These are phyloP conservation scores for Thomomys bottae DNA, from an alignment of 2,113 vertebrate species.

Conservation along the genomic window DNA sequence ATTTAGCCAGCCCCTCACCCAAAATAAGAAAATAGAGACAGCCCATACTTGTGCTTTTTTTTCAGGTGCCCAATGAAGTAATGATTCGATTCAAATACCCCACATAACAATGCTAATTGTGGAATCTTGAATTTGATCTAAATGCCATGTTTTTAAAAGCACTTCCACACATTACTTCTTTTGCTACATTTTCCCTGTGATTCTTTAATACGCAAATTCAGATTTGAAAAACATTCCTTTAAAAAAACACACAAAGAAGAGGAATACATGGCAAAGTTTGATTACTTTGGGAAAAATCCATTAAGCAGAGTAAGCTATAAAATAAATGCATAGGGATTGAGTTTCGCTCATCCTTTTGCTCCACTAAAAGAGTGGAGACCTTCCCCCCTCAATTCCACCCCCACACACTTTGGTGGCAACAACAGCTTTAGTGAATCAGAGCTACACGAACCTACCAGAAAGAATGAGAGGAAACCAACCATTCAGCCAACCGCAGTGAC, in stretches of 20 bases:
- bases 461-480: conserved; percentile 71
- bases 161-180: not conserved
- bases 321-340: conserved; percentile 49
- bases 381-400: too few species aligned
- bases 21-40: not conserved
- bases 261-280: not conserved
- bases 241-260: not conserved
- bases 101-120: not conserved
- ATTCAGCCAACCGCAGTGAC: conserved; percentile 48
- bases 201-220: not conserved
- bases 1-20: too few species aligned
- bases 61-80: not conserved
- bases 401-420: conserved; percentile 50
- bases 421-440: conserved; percentile 66
- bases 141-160: conserved; percentile 16
- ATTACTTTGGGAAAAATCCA: conserved; percentile 34
- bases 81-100: not conserved
- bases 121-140: not conserved
- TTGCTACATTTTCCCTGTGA: conserved; percentile 17
- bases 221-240: not conserved
- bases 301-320: conserved; percentile 48
- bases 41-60: not conserved
- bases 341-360: conserved; percentile 48
- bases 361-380: conserved; percentile 52
- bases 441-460: conserved; percentile 60